Base-by-base conservation (phyloP, 2,113 vertebrate genomes). In the Lophius piscatorius region DNA sequence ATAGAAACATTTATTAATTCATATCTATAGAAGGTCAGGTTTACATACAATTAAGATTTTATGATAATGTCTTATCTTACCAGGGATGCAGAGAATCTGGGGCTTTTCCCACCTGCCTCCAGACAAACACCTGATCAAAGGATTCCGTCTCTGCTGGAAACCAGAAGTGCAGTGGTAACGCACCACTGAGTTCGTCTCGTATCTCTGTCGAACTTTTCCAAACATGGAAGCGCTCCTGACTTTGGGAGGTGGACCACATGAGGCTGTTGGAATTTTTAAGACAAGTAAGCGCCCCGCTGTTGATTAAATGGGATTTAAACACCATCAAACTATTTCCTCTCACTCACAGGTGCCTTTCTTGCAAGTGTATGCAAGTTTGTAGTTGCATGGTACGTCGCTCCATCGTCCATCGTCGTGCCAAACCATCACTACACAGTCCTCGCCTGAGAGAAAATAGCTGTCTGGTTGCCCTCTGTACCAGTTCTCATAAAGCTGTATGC, bases 311-410 rank as follows among this genome's bases (percentile, higher is more conserved):
- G 9, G 4, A 6, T 14, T 41, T 12, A 14, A 8, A 40, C 36
- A 17, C 63, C 63, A 57, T n/a, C n/a, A 33, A 50, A 16, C 3
- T 33, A 40, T 1, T 26, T 42, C 2, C 2, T 44, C 3, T 20
- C 45, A 83, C 88, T 72, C 58, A 90, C 88, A 74, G 34, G 88
- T 92, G 46, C 94, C 93, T 90, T 95, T 98, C 77, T 98, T 99
- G 91, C 97, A 99, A 77, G 95, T 96, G 87, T 96, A 99, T 59
- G 96, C 90, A 2, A 99, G 93, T 85, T 98, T 96, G 70, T 98
- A 99, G 89, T 98, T 98, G 83, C 97, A 98, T 44, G 97, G 97
- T 0, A 98, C 95, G 0, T 99, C 97, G 0, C 95, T 99, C 97
- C 97, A 99, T 48, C 92, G 94, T 0, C 97, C 97, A 1, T 87